phyloP scores from a whole-genome alignment of 2,888 invertebrate genomes.

The Zootermopsis nevadensis region DNA sequence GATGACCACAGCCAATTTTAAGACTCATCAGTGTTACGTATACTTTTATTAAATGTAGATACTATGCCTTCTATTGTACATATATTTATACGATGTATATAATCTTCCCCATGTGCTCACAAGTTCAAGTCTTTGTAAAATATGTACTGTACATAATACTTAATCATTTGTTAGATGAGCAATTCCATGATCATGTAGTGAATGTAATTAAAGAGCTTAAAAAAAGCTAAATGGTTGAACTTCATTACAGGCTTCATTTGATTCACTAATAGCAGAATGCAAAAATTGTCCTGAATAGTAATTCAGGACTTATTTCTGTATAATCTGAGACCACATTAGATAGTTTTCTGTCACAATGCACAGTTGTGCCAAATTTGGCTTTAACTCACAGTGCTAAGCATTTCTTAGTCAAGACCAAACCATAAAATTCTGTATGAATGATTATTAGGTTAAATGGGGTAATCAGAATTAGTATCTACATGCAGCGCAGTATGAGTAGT shows the following conservation, averaged over 20 bases:
- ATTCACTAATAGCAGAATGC: neutral
- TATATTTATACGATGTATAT: constrained; percentile 34
- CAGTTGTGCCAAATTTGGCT: no score
- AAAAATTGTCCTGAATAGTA: neutral
- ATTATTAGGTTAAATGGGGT: no score
- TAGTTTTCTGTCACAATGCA: no score
- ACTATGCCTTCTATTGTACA: constrained; percentile 10
- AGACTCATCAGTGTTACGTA: constrained; percentile 8
- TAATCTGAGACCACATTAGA: no score
- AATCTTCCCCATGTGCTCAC: constrained; percentile 6
- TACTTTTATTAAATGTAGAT: constrained; percentile 28
- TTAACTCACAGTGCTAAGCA: no score
- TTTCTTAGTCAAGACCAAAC: no score
- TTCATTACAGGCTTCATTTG: neutral
- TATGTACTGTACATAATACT: constrained; percentile 20
- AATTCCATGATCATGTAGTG: constrained; percentile 21
- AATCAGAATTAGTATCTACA: no score
- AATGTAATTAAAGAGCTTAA: constrained; percentile 28
- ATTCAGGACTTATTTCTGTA: no score
- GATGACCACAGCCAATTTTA: no score
- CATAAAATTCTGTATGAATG: no score
- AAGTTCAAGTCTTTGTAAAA: neutral
- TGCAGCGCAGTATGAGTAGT: no score
- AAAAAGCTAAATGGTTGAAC: neutral
- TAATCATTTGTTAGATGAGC: neutral